Conservation (phyloP, 2,888 invertebrate genomes). For the Leptopterna dolabrata region DNA sequence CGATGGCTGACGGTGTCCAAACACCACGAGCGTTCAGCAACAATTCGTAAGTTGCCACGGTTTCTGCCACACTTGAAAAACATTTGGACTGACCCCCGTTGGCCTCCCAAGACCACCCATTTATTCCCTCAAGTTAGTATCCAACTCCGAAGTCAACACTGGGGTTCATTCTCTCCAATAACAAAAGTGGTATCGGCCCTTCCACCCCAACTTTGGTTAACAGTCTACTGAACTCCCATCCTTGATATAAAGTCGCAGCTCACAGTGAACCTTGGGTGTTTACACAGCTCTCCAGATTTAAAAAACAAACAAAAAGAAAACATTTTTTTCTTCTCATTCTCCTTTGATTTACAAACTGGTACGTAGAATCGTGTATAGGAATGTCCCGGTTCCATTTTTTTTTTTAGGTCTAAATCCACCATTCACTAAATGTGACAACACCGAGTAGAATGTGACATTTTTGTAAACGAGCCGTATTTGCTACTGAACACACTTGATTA, state of each 20-base stretch:
- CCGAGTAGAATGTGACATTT: too few relatives aligned
- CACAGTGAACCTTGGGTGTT: neutral
- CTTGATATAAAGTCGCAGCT: slow-evolving; percentile 12
- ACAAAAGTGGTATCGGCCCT: slow-evolving; percentile 44
- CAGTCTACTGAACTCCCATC: slow-evolving; percentile 20
- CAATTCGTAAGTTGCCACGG: neutral
- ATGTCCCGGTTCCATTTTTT: too few relatives aligned
- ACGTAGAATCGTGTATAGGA: too few relatives aligned
- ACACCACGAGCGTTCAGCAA: neutral
- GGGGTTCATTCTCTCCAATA: slow-evolving; percentile 47
- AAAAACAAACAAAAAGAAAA: neutral
- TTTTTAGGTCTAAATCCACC: too few relatives aligned
- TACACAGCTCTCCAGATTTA: neutral
- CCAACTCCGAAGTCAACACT: slow-evolving; percentile 38
- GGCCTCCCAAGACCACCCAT: neutral
- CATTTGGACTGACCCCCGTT: neutral
- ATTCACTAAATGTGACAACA: too few relatives aligned
- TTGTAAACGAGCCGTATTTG: too few relatives aligned
- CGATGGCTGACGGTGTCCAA: too few relatives aligned
- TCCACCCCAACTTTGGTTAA: slow-evolving; percentile 12
- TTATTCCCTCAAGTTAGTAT: slow-evolving; percentile 18
- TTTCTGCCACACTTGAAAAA: slow-evolving; percentile 14
- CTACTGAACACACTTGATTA: too few relatives aligned
- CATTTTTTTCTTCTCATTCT: too few relatives aligned
- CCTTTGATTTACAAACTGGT: too few relatives aligned